Evolutionary conservation across 2,797 vertebrate species (phyloP), one percentile per base, ranked within the genome.

Genomic region (Spondyliosoma cantharus): DNA sequence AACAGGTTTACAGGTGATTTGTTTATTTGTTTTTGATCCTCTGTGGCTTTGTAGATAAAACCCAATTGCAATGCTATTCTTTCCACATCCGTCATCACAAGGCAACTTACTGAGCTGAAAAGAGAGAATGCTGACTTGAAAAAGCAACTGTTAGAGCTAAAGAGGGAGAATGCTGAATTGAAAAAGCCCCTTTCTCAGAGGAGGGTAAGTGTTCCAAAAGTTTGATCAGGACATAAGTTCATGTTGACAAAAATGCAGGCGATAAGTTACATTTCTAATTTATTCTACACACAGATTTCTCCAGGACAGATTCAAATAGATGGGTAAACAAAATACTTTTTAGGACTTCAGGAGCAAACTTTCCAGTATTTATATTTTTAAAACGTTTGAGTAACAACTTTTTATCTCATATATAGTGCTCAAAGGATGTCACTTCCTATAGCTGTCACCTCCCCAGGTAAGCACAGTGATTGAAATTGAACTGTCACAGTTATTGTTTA

Each of bases 381-480:
- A 56, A 63, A 67, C 0, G 0, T 19, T 25, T 53, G 13, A 63
- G 4, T 68, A 24, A 22, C 22, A 29, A n/a, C 27, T 25, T 49
- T 82, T 43, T 79, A 32, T 74, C 12, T 81, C 66, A 72, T 65
- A 4, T 57, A 49, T 54, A 96, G 95, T 32, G 71, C 85, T 84
- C 94, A 91, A 80, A 96, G 95, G 74, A 88, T 95, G 86, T 94
- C 96, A 4, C 95, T 96, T 22, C 97, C 96, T 9, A 93, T 98
- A 50, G 96, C 95, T 48, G 92, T 98, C 84, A 96, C 96, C 56
- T 95, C 96, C 15, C 97, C 97, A 88, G 95, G 95, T 96, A 92
- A 86, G 58, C 42, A 13, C 49, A 80, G 19, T 27, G 14, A 80
- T 64, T 69, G 15, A 17, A 22, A 11, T 16, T 57, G 0, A 75